Conservation (phyloP, 2,113 vertebrate species). For the Chascanopsetta lugubris region DNA sequence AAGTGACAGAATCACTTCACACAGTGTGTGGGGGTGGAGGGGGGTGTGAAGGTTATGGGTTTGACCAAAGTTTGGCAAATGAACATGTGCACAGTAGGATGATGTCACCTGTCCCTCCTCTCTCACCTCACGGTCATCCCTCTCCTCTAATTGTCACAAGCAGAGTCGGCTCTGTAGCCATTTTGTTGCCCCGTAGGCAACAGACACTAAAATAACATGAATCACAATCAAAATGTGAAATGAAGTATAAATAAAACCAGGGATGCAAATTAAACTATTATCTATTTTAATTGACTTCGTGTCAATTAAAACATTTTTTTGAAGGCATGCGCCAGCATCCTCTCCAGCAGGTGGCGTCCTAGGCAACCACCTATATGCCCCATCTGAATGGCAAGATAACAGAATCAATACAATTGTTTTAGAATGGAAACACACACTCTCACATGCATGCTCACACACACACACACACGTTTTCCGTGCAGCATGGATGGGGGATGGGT, state of each 20-base stretch:
- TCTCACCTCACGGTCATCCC: neutral
- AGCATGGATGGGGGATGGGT: conserved; percentile 60
- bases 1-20: conserved; percentile 20
- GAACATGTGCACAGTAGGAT: conserved; percentile 33
- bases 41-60: conserved; percentile 41
- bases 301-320: too few species aligned
- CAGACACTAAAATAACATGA: too few species aligned
- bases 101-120: conserved; percentile 38
- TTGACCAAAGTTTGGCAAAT: conserved; percentile 44
- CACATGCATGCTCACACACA: conserved; percentile 20
- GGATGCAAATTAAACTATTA: too few species aligned
- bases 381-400: conserved; percentile 11
- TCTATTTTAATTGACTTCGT: too few species aligned
- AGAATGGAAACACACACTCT: conserved; percentile 18
- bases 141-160: neutral
- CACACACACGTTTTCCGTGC: conserved; percentile 39
- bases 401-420: conserved; percentile 16
- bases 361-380: too few species aligned
- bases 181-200: too few species aligned
- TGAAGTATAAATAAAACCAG: too few species aligned
- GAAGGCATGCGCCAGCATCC: too few species aligned
- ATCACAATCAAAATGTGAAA: too few species aligned
- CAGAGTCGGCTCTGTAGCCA: too few species aligned
- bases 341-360: too few species aligned
- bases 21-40: conserved; percentile 29